phyloP scores from a whole-genome alignment of 2,113 vertebrate species.

The Mellivora capensis region DNA sequence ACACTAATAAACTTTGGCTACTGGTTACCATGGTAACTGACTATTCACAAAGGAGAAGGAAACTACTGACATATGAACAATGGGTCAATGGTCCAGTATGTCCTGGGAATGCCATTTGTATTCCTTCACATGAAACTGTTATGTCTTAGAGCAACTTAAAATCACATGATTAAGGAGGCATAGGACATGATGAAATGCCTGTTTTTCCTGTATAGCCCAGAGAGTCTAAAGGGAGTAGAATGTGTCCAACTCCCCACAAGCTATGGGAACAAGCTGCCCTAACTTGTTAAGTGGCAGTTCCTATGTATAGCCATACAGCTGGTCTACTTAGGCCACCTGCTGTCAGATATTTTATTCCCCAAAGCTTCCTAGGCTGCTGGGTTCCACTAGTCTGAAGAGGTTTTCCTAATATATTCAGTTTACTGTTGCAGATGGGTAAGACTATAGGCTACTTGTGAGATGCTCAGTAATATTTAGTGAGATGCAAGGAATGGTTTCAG shows the following conservation, averaged over 20 bases:
- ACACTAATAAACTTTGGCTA: slow-evolving; percentile 61
- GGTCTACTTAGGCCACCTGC: slow-evolving; percentile 59
- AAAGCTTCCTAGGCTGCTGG: slow-evolving; percentile 34
- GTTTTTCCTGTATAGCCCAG: neutral
- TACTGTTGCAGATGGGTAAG: slow-evolving; percentile 53
- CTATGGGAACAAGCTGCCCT: slow-evolving; percentile 51
- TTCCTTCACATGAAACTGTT: slow-evolving; percentile 19
- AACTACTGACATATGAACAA: slow-evolving; percentile 60
- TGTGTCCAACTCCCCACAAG: slow-evolving; percentile 35
- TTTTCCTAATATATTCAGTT: slow-evolving; percentile 62
- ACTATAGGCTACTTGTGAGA: slow-evolving; percentile 61
- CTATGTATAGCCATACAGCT: slow-evolving; percentile 67
- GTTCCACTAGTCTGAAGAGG: slow-evolving; percentile 49
- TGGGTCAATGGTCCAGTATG: slow-evolving; percentile 49
- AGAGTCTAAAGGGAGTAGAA: slow-evolving; percentile 57
- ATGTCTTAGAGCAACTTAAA: slow-evolving; percentile 43
- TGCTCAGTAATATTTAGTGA: slow-evolving; percentile 66
- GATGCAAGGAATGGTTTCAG: slow-evolving; percentile 59
- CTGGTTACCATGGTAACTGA: slow-evolving; percentile 67
- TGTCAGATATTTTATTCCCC: slow-evolving; percentile 62
- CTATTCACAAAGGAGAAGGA: slow-evolving; percentile 37
- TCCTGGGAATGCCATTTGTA: slow-evolving; percentile 38
- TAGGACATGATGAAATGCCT: slow-evolving; percentile 40
- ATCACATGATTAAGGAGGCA: slow-evolving; percentile 36
- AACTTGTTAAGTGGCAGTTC: slow-evolving; percentile 61